Conservation (phyloP, 2,888 invertebrate species). For the Drosophila birchii region DNA sequence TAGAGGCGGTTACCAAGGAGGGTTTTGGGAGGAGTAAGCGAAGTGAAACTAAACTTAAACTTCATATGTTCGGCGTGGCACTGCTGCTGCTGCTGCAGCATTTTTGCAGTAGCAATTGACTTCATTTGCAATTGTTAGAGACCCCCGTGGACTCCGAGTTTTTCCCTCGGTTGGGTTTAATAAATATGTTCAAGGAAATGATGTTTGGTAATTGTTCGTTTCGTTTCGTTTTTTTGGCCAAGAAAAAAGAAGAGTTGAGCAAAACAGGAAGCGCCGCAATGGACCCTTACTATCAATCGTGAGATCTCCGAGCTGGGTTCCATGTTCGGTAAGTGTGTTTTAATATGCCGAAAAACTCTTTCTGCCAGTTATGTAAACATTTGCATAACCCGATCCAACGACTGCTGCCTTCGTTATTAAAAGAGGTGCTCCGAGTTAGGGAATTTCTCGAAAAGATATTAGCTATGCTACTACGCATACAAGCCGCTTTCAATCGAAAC, state of each 20-base stretch:
- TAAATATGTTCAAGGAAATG: conserved; percentile 84
- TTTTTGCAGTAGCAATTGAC: conserved; percentile 77
- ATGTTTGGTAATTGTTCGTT: conserved; percentile 82
- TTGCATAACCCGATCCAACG: conserved; percentile 44
- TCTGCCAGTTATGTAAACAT: conserved; percentile 56
- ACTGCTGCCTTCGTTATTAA: conserved; percentile 38
- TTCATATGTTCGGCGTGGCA: conserved; percentile 55
- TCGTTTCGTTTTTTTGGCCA: conserved; percentile 10
- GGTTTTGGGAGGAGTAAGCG: conserved; percentile 10
- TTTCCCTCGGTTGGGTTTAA: conserved; percentile 82
- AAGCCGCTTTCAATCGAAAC: conserved; percentile 3
- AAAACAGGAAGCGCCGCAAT: conserved; percentile 49
- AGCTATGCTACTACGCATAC: neutral
- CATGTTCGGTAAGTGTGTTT: conserved; percentile 59
- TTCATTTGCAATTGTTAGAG: conserved; percentile 70
- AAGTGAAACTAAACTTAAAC: conserved; percentile 59
- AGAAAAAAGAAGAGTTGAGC: conserved; percentile 24
- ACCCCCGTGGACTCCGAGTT: conserved; percentile 39
- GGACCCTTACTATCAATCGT: conserved; percentile 79
- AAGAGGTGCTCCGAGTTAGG: conserved; percentile 13
- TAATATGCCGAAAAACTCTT: conserved; percentile 41
- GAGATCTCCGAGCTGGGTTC: conserved; percentile 58
- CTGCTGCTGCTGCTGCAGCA: conserved; percentile 36
- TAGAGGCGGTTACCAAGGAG: neutral
- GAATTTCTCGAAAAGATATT: conserved; percentile 11